Evolutionary conservation across 2,797 vertebrate genomes (phyloP).

Genomic region (Philypnodon macrostomus): DNA sequence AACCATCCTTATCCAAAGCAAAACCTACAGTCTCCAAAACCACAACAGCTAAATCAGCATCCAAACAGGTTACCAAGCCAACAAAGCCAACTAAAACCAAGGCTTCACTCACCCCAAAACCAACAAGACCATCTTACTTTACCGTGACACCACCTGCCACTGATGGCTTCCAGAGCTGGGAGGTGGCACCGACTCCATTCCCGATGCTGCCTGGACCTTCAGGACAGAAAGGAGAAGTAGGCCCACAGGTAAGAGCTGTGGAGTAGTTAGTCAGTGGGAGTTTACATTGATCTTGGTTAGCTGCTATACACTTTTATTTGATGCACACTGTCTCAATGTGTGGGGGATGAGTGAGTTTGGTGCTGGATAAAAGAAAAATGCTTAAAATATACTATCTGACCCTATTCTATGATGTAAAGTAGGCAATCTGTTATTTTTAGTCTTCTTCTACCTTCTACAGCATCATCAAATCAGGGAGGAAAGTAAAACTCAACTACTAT

Average conservation of each 20-base stretch:
- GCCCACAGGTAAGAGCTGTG: slow-evolving; percentile 79
- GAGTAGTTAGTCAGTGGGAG: neutral
- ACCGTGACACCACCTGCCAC: slow-evolving; percentile 78
- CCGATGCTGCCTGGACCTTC: slow-evolving; percentile 79
- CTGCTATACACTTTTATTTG: neutral
- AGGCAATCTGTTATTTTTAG: too few relatives aligned
- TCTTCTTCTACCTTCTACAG: too few relatives aligned
- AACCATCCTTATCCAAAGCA: slow-evolving; percentile 53
- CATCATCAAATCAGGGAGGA: too few relatives aligned
- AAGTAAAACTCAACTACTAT: too few relatives aligned
- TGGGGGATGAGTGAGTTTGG: too few relatives aligned
- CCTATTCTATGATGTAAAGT: neutral
- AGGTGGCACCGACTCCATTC: slow-evolving; percentile 81
- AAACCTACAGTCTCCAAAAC: slow-evolving; percentile 56
- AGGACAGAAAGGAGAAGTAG: slow-evolving; percentile 88
- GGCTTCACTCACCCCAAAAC: slow-evolving; percentile 45
- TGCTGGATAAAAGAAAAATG: too few relatives aligned
- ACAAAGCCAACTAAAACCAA: slow-evolving; percentile 59
- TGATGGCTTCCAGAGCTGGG: slow-evolving; percentile 81
- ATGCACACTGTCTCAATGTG: neutral
- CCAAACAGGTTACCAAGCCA: slow-evolving; percentile 53
- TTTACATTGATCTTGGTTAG: neutral
- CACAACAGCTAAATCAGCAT: slow-evolving; percentile 39
- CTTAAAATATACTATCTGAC: too few relatives aligned
- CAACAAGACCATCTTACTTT: slow-evolving; percentile 57